Conservation (phyloP, 2,113 vertebrate genomes). For the Merops nubicus region DNA sequence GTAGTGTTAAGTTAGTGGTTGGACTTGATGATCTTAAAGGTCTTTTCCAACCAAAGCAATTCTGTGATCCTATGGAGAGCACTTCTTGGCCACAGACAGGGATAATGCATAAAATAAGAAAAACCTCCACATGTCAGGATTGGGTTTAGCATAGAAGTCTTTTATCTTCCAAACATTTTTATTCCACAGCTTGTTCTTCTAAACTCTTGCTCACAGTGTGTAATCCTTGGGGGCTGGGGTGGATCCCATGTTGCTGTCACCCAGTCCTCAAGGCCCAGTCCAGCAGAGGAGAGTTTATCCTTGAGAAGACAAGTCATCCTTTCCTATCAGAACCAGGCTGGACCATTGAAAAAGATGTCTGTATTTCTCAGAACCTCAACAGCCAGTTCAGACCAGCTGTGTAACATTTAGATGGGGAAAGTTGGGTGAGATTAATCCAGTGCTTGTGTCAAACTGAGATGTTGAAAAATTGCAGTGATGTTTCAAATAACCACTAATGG, state of each 20-base stretch:
- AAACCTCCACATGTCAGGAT: rapidly evolving
- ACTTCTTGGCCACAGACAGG: background rate
- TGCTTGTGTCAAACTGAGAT: background rate
- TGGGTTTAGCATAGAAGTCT: background rate
- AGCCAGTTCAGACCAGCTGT: background rate
- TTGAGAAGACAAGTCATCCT: background rate
- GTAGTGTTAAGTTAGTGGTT: no score
- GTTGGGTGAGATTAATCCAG: background rate
- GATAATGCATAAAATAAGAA: background rate
- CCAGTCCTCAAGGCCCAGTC: background rate
- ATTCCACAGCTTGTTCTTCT: background rate
- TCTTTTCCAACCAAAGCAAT: no score
- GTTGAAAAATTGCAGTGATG: background rate
- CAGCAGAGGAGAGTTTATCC: background rate
- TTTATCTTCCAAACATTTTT: background rate
- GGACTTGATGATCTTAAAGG: no score
- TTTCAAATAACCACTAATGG: constrained; percentile 41
- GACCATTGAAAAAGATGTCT: no score
- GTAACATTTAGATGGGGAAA: background rate
- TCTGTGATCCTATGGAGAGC: no score
- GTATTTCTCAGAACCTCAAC: no score
- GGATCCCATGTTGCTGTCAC: background rate
- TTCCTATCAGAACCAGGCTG: background rate
- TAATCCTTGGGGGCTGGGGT: background rate
- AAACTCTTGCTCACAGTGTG: rapidly evolving